Base-by-base conservation (phyloP, 2,113 vertebrate species). In the Rhizomys pruinosus region DNA sequence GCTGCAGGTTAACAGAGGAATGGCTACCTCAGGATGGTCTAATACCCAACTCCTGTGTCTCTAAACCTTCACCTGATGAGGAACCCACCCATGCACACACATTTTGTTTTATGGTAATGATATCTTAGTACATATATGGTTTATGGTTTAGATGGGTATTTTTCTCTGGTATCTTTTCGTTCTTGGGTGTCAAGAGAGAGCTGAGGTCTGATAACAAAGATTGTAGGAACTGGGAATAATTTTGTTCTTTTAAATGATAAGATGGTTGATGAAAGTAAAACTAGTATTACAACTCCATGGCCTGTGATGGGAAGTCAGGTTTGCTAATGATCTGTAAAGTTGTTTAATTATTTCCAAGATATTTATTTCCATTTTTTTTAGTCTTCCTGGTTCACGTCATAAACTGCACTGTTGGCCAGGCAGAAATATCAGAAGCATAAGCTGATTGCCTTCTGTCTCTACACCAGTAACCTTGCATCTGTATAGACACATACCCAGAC, bases 281-380 rank as follows among this genome's bases (percentile, higher is more conserved):
- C 22, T 76, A 66, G 37, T 29, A 34, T 25, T 84, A 80, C 32
- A 66, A 72, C 82, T 90, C 63, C 42, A 5, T 19, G 8, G 34
- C 71, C 89, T 69, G 27, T 71, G n/a, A 85, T 63, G 57, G 79
- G 86, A 90, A 86, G 68, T 94, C 78, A 81, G 22, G 29, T 85
- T 88, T 90, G 69, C 72, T 90, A 81, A 81, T 84, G 82, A 68
- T 39, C 81, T 90, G 88, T 79, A 77, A 93, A 68, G 34, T 25
- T 84, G 34, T 39, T 34, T 32, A 42, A 2, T 82, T 88, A 88
- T 93, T 88, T 90, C 57, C 84, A 85, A 72, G 63, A 69, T 69
- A 16, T 25, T 44, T 61, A 92, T 80, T 66, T 66, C 64, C 61
- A 32, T 64, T 84, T 80, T 78, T 80, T 78, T 69, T n/a, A 27